Percentiles rank a stretch among this genome's conserved stretches.
Conservation (phyloP, 2,888 invertebrate genomes). For the Cancer borealis region DNA sequence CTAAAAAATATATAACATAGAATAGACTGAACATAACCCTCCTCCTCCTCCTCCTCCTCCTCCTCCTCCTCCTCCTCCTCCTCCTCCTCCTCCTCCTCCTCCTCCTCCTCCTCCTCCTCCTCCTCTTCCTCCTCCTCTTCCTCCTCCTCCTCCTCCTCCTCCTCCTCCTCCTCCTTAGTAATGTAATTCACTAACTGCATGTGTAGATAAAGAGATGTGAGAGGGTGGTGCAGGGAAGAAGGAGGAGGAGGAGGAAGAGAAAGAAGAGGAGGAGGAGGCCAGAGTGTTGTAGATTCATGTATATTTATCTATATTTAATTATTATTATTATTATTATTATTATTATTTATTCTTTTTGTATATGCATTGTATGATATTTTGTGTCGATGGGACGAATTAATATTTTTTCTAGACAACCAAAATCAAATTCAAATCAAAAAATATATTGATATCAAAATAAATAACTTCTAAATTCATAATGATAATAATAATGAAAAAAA, state of each 20-base stretch:
- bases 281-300: no score
- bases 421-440: no score
- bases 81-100: not conserved
- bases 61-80: not conserved
- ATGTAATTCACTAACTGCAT: not conserved
- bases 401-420: no score
- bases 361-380: no score
- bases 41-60: not conserved
- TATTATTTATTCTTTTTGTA: no score
- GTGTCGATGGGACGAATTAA: no score
- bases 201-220: not conserved
- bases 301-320: no score
- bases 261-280: no score
- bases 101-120: not conserved
- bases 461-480: no score
- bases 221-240: not conserved
- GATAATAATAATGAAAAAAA: no score
- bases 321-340: no score
- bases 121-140: not conserved
- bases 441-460: no score
- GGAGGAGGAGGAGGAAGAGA: not conserved
- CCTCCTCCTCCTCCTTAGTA: not conserved
- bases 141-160: not conserved
- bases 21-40: not conserved
- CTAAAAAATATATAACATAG: not conserved